Conservation (phyloP, 2,797 vertebrate species). For the Botia almorhae region DNA sequence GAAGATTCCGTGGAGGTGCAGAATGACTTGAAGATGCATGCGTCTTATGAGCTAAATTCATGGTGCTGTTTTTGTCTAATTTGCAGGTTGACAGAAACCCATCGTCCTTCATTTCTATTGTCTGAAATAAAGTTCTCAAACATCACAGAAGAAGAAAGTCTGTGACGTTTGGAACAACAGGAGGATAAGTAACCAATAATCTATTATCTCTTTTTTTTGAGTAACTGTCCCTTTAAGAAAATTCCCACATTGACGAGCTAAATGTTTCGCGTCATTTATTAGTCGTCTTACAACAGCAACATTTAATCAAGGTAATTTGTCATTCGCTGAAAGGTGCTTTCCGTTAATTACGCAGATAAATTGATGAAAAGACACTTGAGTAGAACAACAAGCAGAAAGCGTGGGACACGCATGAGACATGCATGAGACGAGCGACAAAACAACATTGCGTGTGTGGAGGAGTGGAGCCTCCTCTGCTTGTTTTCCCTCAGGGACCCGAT, state of each 20-base stretch:
- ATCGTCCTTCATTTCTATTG: not conserved
- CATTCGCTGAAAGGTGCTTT: not conserved
- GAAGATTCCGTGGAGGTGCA: not conserved
- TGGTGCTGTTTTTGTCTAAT: not conserved
- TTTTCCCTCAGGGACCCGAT: constrained; percentile 27
- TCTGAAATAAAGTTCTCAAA: too few relatives aligned
- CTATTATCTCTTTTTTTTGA: not conserved
- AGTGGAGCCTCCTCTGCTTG: constrained; percentile 28
- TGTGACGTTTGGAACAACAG: not conserved
- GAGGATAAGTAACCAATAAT: not conserved
- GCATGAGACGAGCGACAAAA: constrained; percentile 27
- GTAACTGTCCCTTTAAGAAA: not conserved
- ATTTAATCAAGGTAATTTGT: not conserved
- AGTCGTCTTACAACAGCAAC: not conserved
- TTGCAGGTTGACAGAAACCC: not conserved
- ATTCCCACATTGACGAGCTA: not conserved
- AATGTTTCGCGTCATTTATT: not conserved
- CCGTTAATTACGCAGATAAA: not conserved
- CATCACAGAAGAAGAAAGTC: not conserved
- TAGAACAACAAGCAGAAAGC: constrained; percentile 11
- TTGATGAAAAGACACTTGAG: not conserved
- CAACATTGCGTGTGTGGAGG: constrained; percentile 43
- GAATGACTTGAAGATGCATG: not conserved
- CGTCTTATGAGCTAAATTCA: not conserved
- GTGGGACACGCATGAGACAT: constrained; percentile 2